Base-by-base conservation (phyloP, 2,113 vertebrate species). In the Podiceps cristatus region DNA sequence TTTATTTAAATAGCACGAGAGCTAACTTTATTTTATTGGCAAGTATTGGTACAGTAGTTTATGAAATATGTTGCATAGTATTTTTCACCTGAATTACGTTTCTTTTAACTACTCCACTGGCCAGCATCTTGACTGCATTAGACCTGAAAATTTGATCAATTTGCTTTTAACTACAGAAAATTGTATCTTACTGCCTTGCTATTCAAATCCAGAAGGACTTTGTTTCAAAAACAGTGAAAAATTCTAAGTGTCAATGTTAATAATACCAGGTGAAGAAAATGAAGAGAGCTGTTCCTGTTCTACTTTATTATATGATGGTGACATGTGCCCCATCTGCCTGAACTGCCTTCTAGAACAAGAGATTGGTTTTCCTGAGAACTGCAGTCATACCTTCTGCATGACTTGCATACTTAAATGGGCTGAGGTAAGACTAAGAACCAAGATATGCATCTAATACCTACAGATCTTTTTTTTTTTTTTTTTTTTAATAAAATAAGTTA, bases 341-440 rank as follows among this genome's bases (percentile, higher is more conserved):
- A 99, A 98, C 77, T 96, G 98, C 88, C 98, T 99, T 83, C 97
- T 97, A 33, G 98, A 98, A 35, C 98, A 98, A 49, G 99, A 99
- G 96, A 97, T 99, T 67, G 99, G 98, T 83, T 98, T 99, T 97
- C 99, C 99, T 18, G 99, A 99, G 97, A 98, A 97, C 97, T 99
- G 99, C 98, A 98, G 96, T 97, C 99, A 99, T 81, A 97, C 98
- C 95, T 99, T 99, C 98, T 99, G 99, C 97, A 97, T 99, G 83
- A 92, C 98, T 94, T 99, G 99, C 93, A 99, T 99, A 96, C 98
- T 99, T 91, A 99, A 99, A 33, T 99, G 99, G 99, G 99, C 99
- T 90, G 99, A 99, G 99, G 99, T 99, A 98, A 99, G 96, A 89
- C 40, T 94, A 44, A 96, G 35, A 92, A 73, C 55, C 33, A 93